Evolutionary conservation across 2,113 vertebrate species (phyloP).

Genomic region (Dipodomys merriami): DNA sequence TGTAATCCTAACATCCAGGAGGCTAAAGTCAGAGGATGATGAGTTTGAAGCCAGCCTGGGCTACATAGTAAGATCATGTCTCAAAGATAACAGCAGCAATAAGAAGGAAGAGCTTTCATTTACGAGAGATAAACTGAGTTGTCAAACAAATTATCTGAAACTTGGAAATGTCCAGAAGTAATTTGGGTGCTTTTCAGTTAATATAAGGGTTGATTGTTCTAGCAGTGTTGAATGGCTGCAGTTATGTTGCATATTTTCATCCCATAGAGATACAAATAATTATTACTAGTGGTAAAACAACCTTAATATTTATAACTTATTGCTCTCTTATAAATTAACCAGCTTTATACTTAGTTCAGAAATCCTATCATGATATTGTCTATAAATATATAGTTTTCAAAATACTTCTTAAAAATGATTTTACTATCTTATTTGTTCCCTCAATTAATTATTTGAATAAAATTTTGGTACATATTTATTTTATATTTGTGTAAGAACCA

Average conservation of each 20-base stretch:
- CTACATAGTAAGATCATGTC: background rate
- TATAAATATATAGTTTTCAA: constrained; percentile 32
- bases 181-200: background rate
- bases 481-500: constrained; percentile 8
- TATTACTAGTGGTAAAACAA: constrained; percentile 24
- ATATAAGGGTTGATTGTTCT: background rate
- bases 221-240: background rate
- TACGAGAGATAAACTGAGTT: background rate
- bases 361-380: background rate
- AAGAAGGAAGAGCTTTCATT: background rate
- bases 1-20: background rate
- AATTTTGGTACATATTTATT: constrained; percentile 22
- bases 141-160: constrained; percentile 12
- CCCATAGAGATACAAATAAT: background rate
- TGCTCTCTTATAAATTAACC: background rate
- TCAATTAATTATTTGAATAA: constrained; percentile 32
- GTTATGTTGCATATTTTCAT: background rate
- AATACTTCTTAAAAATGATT: background rate
- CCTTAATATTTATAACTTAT: background rate
- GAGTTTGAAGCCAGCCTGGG: background rate
- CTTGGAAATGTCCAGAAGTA: background rate
- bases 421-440: background rate
- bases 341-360: constrained; percentile 20
- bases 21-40: background rate
- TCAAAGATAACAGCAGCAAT: background rate